These are phyloP conservation scores for Eupeodes latifasciatus DNA, from an alignment of 2,888 invertebrate species.

Conservation along the genomic window DNA sequence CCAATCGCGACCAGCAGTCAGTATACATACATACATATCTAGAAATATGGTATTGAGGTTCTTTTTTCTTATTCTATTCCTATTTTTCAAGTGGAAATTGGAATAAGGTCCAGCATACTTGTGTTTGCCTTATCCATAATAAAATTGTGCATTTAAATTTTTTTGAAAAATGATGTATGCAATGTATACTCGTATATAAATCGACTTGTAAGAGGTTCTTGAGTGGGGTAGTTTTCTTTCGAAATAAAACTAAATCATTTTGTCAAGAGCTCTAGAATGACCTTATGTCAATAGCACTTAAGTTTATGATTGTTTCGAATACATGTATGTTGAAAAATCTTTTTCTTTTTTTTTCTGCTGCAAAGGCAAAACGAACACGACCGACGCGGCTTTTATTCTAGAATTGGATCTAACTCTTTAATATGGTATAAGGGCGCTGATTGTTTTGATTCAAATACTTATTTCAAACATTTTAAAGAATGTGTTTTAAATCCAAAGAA, in stretches of 20 bases:
- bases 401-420: too few relatives aligned
- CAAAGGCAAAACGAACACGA: too few relatives aligned
- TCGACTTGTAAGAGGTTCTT: conserved; percentile 10
- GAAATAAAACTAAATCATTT: conserved; percentile 13
- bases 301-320: background rate
- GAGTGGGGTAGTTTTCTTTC: conserved; percentile 28
- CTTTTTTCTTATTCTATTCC: background rate
- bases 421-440: too few relatives aligned
- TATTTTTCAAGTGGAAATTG: conserved; percentile 38
- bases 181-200: background rate
- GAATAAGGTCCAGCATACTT: conserved; percentile 37
- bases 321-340: too few relatives aligned
- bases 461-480: too few relatives aligned
- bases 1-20: too few relatives aligned
- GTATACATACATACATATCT: too few relatives aligned
- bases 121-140: conserved; percentile 3
- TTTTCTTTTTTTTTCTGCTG: too few relatives aligned
- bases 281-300: conserved; percentile 20
- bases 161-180: too few relatives aligned
- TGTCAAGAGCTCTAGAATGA: conserved; percentile 16
- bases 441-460: too few relatives aligned
- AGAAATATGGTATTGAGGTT: background rate
- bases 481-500: too few relatives aligned
- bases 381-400: too few relatives aligned
- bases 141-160: conserved; percentile 28